A percentile compares a stretch with the other conserved stretches of the same genome.
Conservation (phyloP, 2,888 invertebrate genomes). For the Rhamnusium bicolor region DNA sequence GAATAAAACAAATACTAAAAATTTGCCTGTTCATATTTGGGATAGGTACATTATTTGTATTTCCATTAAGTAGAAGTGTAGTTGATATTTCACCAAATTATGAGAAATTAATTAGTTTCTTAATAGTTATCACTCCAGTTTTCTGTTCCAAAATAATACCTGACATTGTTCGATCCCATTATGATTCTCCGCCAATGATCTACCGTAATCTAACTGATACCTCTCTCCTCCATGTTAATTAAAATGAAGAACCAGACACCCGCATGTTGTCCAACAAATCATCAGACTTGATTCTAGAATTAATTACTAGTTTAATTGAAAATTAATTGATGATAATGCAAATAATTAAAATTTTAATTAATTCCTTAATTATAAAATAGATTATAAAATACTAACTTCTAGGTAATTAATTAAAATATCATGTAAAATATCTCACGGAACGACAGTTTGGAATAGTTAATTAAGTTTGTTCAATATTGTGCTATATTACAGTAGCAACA, state of each 20-base stretch:
- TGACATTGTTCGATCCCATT: slow-evolving; percentile 67
- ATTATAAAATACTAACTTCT: slow-evolving; percentile 31
- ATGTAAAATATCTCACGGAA: slow-evolving; percentile 12
- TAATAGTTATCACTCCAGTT: neutral
- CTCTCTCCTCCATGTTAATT: slow-evolving; percentile 70
- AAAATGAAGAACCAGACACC: slow-evolving; percentile 44
- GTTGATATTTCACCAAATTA: neutral
- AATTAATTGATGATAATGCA: slow-evolving; percentile 50
- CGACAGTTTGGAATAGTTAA: no score
- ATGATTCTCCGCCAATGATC: slow-evolving; percentile 74
- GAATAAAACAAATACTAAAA: no score
- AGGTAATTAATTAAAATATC: slow-evolving; percentile 29
- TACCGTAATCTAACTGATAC: slow-evolving; percentile 75
- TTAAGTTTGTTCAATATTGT: no score
- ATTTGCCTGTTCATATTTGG: no score
- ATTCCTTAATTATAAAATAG: slow-evolving; percentile 40
- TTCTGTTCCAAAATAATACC: neutral
- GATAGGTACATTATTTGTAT: neutral
- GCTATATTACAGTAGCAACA: no score
- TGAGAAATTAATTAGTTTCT: neutral
- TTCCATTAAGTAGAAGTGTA: neutral
- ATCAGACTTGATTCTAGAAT: slow-evolving; percentile 45
- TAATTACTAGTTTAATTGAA: slow-evolving; percentile 51
- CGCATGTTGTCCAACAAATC: slow-evolving; percentile 48
- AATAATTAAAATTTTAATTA: slow-evolving; percentile 51